Percentiles rank a stretch among this genome's conserved stretches.
These are phyloP conservation scores for Anthrax anthrax DNA, from an alignment of 2,888 invertebrate species.

Conservation along the genomic window DNA sequence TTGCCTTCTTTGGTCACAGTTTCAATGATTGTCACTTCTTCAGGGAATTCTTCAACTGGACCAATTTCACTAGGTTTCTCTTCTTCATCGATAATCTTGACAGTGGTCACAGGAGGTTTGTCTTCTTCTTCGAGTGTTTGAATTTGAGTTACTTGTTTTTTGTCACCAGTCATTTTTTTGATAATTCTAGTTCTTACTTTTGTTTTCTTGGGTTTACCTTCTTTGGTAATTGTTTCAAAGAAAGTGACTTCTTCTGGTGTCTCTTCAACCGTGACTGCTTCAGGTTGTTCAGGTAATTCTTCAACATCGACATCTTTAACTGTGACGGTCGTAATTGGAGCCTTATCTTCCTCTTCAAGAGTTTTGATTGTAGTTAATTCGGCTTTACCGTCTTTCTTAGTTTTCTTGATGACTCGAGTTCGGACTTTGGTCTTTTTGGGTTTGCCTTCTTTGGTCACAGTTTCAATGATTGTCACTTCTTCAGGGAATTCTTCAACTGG, in stretches of 20 bases:
- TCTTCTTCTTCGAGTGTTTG: slow-evolving; percentile 22
- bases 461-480: slow-evolving; percentile 30
- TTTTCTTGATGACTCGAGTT: slow-evolving; percentile 24
- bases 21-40: neutral
- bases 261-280: slow-evolving; percentile 15
- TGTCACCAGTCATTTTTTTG: slow-evolving; percentile 15
- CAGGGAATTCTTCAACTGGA: neutral
- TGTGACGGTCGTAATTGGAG: slow-evolving; percentile 20
- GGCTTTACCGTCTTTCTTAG: slow-evolving; percentile 14
- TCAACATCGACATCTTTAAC: slow-evolving; percentile 13
- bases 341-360: slow-evolving; percentile 19
- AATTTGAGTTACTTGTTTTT: slow-evolving; percentile 25
- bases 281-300: slow-evolving; percentile 9
- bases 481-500: slow-evolving; percentile 14
- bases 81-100: slow-evolving; percentile 16
- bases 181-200: slow-evolving; percentile 15
- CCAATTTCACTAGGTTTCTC: neutral
- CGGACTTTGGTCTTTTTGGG: slow-evolving; percentile 20
- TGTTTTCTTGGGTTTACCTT: slow-evolving; percentile 17
- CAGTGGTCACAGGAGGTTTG: slow-evolving; percentile 21
- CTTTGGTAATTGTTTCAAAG: slow-evolving; percentile 23
- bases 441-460: slow-evolving; percentile 27
- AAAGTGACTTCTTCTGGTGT: slow-evolving; percentile 20
- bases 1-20: slow-evolving; percentile 24
- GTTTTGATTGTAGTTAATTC: slow-evolving; percentile 19